Evolutionary conservation across 2,888 invertebrate species (phyloP).

Genomic region (Tolmerus cingulatus): DNA sequence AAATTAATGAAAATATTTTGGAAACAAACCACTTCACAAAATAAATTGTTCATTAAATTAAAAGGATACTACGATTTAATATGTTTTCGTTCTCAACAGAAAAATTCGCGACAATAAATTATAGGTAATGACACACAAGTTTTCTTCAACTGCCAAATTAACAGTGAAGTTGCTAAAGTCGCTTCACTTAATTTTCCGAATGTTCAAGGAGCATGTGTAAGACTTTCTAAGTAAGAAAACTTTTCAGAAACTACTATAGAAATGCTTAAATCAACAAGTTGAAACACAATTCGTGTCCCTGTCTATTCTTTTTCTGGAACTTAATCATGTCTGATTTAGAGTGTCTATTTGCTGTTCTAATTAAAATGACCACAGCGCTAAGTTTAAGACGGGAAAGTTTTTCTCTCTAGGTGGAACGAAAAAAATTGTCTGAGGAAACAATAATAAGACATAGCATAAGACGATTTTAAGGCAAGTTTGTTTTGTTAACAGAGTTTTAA

Average conservation of each 20-base stretch:
- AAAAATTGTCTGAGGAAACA: background rate
- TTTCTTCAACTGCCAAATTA: background rate
- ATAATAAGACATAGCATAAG: background rate
- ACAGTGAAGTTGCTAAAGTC: background rate
- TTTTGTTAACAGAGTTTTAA: background rate
- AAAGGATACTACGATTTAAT: background rate
- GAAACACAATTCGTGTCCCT: background rate
- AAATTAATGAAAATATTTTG: too few relatives aligned
- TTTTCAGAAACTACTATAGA: background rate
- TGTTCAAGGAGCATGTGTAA: background rate
- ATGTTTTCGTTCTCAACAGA: background rate
- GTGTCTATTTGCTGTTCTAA: background rate
- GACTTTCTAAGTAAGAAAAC: background rate
- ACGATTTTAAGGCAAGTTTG: background rate
- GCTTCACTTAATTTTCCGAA: background rate
- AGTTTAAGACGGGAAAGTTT: background rate
- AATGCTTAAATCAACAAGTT: background rate
- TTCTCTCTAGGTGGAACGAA: background rate
- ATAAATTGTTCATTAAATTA: background rate
- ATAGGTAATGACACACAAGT: background rate
- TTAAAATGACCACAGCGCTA: background rate
- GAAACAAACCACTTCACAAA: background rate
- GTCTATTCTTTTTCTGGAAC: background rate
- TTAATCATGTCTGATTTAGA: background rate
- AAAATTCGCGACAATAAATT: background rate